Evolutionary conservation across 2,888 invertebrate species (phyloP), one percentile per base, ranked within the genome.

Genomic region (Scelioninae gen. 1): DNA sequence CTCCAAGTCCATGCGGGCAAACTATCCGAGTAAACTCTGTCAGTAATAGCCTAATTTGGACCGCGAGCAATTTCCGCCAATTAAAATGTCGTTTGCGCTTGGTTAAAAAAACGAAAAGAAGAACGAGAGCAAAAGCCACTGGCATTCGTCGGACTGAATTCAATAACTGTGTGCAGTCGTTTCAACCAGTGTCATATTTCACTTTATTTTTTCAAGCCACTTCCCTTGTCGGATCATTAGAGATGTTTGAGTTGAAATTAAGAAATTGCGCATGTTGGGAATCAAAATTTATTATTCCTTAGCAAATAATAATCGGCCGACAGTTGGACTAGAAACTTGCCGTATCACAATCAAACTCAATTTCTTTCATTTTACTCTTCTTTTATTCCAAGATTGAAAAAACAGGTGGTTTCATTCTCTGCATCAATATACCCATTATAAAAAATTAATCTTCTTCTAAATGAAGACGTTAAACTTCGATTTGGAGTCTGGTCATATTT

Each of bases 1-100:
- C 83, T 75, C 86, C 58, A 40, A 58, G 58, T 51, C 80, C 84
- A 87, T 87, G 85, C 77, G 85, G 78, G 79, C 84, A 83, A 85
- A 87, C 84, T 84, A 47, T 65, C 62, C 47, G 86, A 86, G 77
- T 76, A 83, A 88, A 85, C 76, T 84, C 76, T 77, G 85, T 51
- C 38, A 60, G 84, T 88, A 89, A 88, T 88, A 87, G 86, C 83
- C 86, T 86, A 86, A 89, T 89, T 88, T 85, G 86, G 85, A 84
- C 74, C 45, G 85, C 78, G 79, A 84, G 88, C 84, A 87, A 88
- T 88, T 88, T 83, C 78, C 82, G 77, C 62, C 83, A 86, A 88
- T 87, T 88, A 88, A 88, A 86, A 86, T 84, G 87, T 88, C 85
- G 83, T 85, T 88, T 85, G 55, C 51, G 40, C 47, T 43, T 43